A percentile compares a stretch with the other conserved stretches of the same genome.
Evolutionary conservation across 2,888 invertebrate species (phyloP).

Genomic region (Phorcus lineatus): DNA sequence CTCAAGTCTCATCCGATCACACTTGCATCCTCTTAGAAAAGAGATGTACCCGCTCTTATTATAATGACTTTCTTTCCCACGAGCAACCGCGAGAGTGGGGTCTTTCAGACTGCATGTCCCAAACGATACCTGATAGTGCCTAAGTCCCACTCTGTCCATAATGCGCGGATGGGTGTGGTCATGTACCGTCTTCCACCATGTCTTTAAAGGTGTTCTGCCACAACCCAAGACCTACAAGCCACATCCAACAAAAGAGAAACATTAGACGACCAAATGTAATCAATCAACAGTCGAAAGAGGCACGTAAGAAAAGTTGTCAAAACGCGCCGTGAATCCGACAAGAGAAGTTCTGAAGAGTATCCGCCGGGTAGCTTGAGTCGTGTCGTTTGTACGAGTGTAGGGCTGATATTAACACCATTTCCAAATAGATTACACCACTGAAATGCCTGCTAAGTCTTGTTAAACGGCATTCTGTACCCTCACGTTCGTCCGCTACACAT

Average conservation of each 20-base stretch:
- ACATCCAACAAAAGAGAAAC: slow-evolving; percentile 17
- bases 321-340: slow-evolving; percentile 17
- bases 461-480: slow-evolving; percentile 36
- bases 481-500: slow-evolving; percentile 24
- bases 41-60: slow-evolving; percentile 18
- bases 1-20: slow-evolving; percentile 18
- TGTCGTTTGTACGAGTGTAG: slow-evolving; percentile 12
- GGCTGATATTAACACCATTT: slow-evolving; percentile 42
- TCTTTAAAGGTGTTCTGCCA: slow-evolving; percentile 12
- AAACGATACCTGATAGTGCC: slow-evolving; percentile 22
- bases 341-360: background rate
- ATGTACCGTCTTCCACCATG: background rate
- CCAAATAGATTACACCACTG: slow-evolving; percentile 52
- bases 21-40: background rate
- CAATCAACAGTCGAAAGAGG: slow-evolving; percentile 14
- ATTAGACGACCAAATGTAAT: slow-evolving; percentile 25
- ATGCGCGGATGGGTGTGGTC: slow-evolving; percentile 27
- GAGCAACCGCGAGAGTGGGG: background rate
- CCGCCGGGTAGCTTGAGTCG: background rate
- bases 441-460: slow-evolving; percentile 44
- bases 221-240: slow-evolving; percentile 22
- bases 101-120: slow-evolving; percentile 25
- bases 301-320: slow-evolving; percentile 29
- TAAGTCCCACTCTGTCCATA: background rate
- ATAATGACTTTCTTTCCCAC: slow-evolving; percentile 27